These are phyloP conservation scores for Poecilia gillii DNA, from an alignment of 2,797 vertebrate species.

Conservation along the genomic window DNA sequence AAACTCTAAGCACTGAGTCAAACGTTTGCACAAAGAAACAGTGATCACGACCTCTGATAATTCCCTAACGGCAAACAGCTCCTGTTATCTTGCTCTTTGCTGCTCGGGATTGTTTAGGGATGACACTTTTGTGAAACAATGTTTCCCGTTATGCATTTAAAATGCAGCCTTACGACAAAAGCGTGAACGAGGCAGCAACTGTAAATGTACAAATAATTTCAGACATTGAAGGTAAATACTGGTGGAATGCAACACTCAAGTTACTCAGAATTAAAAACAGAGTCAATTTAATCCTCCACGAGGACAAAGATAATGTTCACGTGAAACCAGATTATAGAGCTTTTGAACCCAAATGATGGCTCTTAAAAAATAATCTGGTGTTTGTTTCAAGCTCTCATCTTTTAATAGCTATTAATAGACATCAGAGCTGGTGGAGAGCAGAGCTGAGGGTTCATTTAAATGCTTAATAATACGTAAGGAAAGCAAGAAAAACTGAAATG, in stretches of 20 bases:
- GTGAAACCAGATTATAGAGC: slow-evolving; percentile 54
- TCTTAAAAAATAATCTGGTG: slow-evolving; percentile 38
- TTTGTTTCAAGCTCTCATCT: slow-evolving; percentile 51
- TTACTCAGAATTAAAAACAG: slow-evolving; percentile 21
- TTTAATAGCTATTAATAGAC: slow-evolving; percentile 62
- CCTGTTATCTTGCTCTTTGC: background rate
- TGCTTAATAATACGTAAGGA: slow-evolving; percentile 22
- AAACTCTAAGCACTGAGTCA: background rate
- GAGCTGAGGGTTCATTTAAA: slow-evolving; percentile 47
- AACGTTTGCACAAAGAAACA: background rate
- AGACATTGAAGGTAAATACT: background rate
- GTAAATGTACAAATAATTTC: background rate
- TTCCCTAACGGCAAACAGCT: background rate
- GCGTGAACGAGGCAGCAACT: background rate
- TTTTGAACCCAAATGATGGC: slow-evolving; percentile 59
- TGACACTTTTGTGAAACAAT: background rate
- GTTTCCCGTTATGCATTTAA: background rate
- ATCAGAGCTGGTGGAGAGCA: slow-evolving; percentile 58
- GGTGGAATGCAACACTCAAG: background rate
- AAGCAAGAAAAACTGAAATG: background rate
- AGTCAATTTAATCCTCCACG: slow-evolving; percentile 45
- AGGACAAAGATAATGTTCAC: slow-evolving; percentile 59
- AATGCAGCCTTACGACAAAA: background rate
- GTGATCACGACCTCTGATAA: background rate
- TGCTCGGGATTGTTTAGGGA: background rate